Percentiles rank a stretch among this genome's conserved stretches.
These are phyloP conservation scores for Ceratosolen fusciceps DNA, from an alignment of 1,140 invertebrate species.

Conservation along the genomic window DNA sequence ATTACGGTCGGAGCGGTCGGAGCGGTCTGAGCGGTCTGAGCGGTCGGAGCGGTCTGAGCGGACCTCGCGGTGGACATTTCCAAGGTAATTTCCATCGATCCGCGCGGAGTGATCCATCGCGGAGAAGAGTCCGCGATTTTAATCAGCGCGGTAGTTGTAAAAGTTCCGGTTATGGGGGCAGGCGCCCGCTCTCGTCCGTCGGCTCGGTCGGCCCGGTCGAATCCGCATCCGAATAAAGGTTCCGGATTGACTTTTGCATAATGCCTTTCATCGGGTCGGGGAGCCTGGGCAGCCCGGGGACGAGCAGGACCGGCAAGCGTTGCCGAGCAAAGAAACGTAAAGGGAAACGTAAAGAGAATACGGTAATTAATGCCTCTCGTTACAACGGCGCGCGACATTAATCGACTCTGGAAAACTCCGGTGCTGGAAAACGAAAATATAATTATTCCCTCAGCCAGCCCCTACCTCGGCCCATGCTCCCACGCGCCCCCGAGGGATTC, in stretches of 20 bases:
- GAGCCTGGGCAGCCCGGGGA: neutral
- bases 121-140: neutral
- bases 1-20: slow-evolving; percentile 6
- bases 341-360: neutral
- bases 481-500: slow-evolving; percentile 34
- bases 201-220: no score
- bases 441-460: no score
- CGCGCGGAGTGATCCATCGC: neutral
- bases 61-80: neutral
- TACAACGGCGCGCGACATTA: slow-evolving; percentile 2
- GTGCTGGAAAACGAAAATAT: slow-evolving; percentile 14
- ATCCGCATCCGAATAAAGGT: neutral
- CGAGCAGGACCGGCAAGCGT: neutral
- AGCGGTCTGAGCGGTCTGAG: no score
- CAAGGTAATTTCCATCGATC: slow-evolving; percentile 9
- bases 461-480: no score
- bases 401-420: neutral
- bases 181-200: no score
- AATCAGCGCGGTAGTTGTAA: neutral
- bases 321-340: neutral
- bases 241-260: slow-evolving; percentile 14
- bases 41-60: neutral
- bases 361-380: slow-evolving; percentile 40
- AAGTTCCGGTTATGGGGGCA: neutral
- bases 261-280: neutral